A percentile compares a stretch with the other conserved stretches of the same genome.
Evolutionary conservation across 1,140 invertebrate genomes (phyloP).

Genomic region (Pseudomyrmex gracilis): DNA sequence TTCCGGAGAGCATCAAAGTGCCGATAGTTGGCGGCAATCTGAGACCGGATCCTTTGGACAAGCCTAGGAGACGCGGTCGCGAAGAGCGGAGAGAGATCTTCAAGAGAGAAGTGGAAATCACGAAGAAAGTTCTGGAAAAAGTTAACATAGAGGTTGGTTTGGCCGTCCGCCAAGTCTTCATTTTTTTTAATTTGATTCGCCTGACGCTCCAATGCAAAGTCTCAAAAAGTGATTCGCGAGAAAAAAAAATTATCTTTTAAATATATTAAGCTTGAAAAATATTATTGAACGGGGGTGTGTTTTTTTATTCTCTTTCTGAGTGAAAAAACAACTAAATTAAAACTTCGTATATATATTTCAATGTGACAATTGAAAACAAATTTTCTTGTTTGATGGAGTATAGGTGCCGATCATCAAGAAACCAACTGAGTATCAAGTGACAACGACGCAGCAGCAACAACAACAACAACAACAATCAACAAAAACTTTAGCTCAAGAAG

Average conservation of each 20-base stretch:
- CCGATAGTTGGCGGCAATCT: conserved; percentile 82
- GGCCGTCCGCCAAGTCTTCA: neutral
- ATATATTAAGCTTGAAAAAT: neutral
- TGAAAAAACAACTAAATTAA: conserved; percentile 5
- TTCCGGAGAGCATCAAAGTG: conserved; percentile 83
- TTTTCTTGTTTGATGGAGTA: no score
- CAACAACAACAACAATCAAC: conserved; percentile 45
- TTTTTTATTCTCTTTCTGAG: neutral
- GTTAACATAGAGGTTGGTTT: conserved; percentile 83
- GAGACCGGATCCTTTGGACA: conserved; percentile 82
- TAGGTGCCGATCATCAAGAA: conserved; percentile 73
- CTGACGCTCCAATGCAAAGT: neutral
- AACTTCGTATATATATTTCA: neutral
- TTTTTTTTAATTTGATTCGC: neutral
- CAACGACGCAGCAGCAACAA: conserved; percentile 13
- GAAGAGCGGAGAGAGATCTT: conserved; percentile 85
- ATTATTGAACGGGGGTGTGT: no score
- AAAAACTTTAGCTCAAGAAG: conserved; percentile 68
- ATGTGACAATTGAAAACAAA: no score
- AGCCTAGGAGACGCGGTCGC: conserved; percentile 80
- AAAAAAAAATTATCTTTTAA: neutral
- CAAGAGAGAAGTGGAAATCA: conserved; percentile 84
- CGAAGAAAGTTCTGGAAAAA: conserved; percentile 83
- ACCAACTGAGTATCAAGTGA: conserved; percentile 27
- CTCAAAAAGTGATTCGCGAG: neutral